Evolutionary conservation across 2,888 invertebrate species (phyloP).

Genomic region (Brenthis hecate): DNA sequence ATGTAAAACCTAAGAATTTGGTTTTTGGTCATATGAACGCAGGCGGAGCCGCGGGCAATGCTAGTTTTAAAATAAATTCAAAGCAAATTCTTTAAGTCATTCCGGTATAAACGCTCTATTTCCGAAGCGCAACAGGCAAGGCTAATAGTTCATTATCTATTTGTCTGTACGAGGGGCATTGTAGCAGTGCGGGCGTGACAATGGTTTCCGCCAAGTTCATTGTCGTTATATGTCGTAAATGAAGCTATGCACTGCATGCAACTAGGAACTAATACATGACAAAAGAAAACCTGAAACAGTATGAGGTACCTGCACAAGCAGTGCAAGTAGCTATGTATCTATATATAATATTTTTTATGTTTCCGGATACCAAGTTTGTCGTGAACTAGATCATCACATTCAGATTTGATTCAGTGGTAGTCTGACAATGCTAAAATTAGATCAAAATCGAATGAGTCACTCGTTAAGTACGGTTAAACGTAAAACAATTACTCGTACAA

Average conservation of each 20-base stretch:
- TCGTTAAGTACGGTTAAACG: constrained; percentile 11
- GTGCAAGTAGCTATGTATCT: too few species aligned
- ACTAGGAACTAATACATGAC: constrained; percentile 22
- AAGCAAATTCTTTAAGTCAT: constrained; percentile 8
- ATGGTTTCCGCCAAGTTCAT: constrained; percentile 79
- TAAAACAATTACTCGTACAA: constrained; percentile 24
- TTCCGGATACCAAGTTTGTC: too few species aligned
- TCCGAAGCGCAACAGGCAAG: constrained; percentile 32
- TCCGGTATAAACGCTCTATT: constrained; percentile 27
- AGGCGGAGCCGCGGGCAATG: too few species aligned
- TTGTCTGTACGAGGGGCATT: constrained; percentile 60
- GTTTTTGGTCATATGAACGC: too few species aligned
- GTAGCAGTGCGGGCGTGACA: constrained; percentile 75
- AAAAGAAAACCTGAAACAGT: neutral
- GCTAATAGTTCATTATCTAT: constrained; percentile 51
- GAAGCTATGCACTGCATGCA: constrained; percentile 40
- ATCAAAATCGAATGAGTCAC: constrained; percentile 21
- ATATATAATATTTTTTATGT: too few species aligned
- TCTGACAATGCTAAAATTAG: constrained; percentile 1
- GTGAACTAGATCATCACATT: neutral
- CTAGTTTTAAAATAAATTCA: neutral
- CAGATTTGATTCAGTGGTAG: neutral
- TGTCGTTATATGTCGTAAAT: constrained; percentile 57
- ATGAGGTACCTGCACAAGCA: too few species aligned
- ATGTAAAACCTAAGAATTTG: too few species aligned